Percentiles rank a stretch among this genome's conserved stretches.
phyloP scores from a whole-genome alignment of 2,797 vertebrate genomes.

The Sebastes taczanowskii region DNA sequence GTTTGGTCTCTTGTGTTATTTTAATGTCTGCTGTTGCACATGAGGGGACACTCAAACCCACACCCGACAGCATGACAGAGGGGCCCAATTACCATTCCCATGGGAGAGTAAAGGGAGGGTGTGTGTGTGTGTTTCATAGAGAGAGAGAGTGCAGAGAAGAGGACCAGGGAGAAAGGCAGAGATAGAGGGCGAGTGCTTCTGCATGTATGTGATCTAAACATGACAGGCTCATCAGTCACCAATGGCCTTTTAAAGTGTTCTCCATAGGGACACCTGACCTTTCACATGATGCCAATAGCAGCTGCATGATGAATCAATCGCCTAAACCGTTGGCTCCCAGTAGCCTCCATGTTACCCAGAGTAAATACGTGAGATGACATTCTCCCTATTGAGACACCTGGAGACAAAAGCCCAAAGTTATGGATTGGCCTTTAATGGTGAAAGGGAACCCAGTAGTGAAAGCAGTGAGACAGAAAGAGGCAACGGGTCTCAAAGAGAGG shows the following conservation, averaged over 20 bases:
- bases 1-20: constrained; percentile 77
- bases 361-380: constrained; percentile 69
- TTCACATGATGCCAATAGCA: constrained; percentile 81
- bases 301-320: constrained; percentile 81
- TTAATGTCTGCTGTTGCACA: constrained; percentile 80
- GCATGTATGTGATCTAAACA: constrained; percentile 69
- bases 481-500: constrained; percentile 8
- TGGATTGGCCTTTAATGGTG: constrained; percentile 52
- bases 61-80: constrained; percentile 82
- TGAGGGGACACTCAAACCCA: constrained; percentile 78
- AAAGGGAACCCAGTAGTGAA: constrained; percentile 29
- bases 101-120: constrained; percentile 15
- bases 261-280: constrained; percentile 80
- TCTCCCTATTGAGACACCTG: constrained; percentile 47
- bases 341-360: constrained; percentile 58
- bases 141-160: not conserved
- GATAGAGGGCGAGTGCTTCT: constrained; percentile 33
- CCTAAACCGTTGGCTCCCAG: constrained; percentile 45
- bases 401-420: constrained; percentile 54
- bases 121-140: not conserved
- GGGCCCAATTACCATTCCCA: constrained; percentile 76
- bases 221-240: constrained; percentile 83
- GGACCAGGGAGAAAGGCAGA: constrained; percentile 24
- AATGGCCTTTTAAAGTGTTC: constrained; percentile 79
- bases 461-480: constrained; percentile 27